Conservation (phyloP, 1,140 invertebrate species). For the Geopemphigus sp. region DNA sequence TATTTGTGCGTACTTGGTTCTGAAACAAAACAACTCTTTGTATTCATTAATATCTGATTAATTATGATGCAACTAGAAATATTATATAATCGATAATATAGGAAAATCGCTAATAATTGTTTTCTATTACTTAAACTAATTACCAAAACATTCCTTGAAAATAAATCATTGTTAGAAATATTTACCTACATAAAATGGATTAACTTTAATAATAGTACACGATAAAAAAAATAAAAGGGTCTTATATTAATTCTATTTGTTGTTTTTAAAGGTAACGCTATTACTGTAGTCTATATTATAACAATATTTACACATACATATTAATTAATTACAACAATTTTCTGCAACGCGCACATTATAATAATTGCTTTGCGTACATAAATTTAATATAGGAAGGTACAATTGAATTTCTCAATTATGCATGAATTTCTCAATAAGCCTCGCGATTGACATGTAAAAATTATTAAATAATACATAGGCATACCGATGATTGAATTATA, state of each 20-base stretch:
- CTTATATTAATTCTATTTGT: background rate
- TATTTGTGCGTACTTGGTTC: background rate
- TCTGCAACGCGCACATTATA: background rate
- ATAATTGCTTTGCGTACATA: too few species aligned
- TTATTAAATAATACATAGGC: background rate
- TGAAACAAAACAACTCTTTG: background rate
- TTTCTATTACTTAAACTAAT: too few species aligned
- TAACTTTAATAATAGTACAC: background rate
- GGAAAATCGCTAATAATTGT: too few species aligned
- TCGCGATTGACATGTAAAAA: conserved; percentile 8
- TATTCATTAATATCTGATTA: too few species aligned
- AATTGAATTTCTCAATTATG: conserved; percentile 25
- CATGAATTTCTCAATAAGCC: conserved; percentile 32
- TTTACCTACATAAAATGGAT: background rate
- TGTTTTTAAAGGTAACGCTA: background rate
- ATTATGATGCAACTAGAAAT: background rate
- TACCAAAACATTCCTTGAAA: background rate
- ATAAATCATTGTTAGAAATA: background rate
- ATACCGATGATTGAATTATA: background rate
- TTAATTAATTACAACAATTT: background rate
- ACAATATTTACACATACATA: too few species aligned
- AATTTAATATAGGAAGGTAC: background rate
- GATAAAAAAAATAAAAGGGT: background rate
- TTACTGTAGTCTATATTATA: background rate
- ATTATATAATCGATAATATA: too few species aligned